Conservation (phyloP, 2,113 vertebrate genomes). For the Microcebus jonahi region DNA sequence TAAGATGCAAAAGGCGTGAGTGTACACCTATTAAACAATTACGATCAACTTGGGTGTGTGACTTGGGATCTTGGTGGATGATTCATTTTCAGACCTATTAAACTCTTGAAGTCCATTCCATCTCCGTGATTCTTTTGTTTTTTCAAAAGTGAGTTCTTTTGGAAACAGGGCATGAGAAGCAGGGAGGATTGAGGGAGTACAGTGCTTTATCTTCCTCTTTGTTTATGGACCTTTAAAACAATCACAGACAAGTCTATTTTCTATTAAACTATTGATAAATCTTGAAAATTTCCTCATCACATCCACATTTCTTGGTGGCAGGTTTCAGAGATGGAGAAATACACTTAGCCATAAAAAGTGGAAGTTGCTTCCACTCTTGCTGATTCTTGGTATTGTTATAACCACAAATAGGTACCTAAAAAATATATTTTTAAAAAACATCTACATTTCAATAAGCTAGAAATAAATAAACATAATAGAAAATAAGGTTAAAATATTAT, state of each 20-base stretch:
- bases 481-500: not conserved
- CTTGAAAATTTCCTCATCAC: not conserved
- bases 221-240: not conserved
- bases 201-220: not conserved
- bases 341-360: not conserved
- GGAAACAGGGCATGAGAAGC: not conserved
- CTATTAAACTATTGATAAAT: not conserved
- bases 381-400: not conserved
- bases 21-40: not conserved
- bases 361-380: not conserved
- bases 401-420: not conserved
- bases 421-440: not conserved
- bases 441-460: not conserved
- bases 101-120: not conserved
- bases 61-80: not conserved
- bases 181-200: not conserved
- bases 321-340: not conserved
- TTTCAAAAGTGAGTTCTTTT: constrained; percentile 37
- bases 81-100: constrained; percentile 20
- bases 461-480: not conserved
- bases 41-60: not conserved
- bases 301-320: not conserved
- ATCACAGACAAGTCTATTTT: not conserved
- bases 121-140: constrained; percentile 1
- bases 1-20: not conserved